Percentiles rank a stretch among this genome's conserved stretches.
phyloP scores from a whole-genome alignment of 2,888 invertebrate genomes.

The Trachelus stipa region DNA sequence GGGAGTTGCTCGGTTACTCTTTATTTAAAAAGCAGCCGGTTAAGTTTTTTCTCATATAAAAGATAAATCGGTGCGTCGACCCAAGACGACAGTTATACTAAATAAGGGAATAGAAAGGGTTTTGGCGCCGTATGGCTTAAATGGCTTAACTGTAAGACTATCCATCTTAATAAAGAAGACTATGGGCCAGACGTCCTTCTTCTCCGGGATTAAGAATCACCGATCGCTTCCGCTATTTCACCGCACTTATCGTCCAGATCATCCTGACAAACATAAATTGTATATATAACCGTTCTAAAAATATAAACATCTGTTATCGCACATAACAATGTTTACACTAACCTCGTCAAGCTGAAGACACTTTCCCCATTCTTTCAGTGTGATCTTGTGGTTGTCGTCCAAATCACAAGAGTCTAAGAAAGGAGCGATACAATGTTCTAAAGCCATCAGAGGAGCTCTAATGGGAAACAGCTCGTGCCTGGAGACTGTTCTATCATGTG shows the following conservation, averaged over 20 bases:
- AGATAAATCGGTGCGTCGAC: too few species aligned
- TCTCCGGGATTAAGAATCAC: neutral
- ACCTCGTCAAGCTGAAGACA: constrained; percentile 88
- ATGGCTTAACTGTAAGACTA: too few species aligned
- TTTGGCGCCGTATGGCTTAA: too few species aligned
- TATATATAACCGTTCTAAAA: neutral
- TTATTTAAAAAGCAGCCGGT: neutral
- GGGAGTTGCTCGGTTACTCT: neutral
- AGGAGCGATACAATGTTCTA: constrained; percentile 98
- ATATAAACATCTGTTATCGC: neutral
- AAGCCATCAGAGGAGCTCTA: constrained; percentile 91
- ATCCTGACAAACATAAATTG: constrained; percentile 69
- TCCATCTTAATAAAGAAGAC: too few species aligned
- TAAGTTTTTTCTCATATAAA: neutral
- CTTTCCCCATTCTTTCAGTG: constrained; percentile 92
- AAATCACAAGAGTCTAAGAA: constrained; percentile 93
- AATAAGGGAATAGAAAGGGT: too few species aligned
- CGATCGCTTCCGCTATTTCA: constrained; percentile 73
- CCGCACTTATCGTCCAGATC: constrained; percentile 86
- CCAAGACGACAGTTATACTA: too few species aligned
- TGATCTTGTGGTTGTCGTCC: constrained; percentile 90
- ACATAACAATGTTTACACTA: constrained; percentile 28
- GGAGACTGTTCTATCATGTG: constrained; percentile 88
- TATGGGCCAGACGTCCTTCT: too few species aligned
- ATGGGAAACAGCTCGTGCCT: constrained; percentile 97